Percentiles rank a stretch among this genome's conserved stretches.
Conservation (phyloP, 2,888 invertebrate genomes). For the Nymphalis c-album region DNA sequence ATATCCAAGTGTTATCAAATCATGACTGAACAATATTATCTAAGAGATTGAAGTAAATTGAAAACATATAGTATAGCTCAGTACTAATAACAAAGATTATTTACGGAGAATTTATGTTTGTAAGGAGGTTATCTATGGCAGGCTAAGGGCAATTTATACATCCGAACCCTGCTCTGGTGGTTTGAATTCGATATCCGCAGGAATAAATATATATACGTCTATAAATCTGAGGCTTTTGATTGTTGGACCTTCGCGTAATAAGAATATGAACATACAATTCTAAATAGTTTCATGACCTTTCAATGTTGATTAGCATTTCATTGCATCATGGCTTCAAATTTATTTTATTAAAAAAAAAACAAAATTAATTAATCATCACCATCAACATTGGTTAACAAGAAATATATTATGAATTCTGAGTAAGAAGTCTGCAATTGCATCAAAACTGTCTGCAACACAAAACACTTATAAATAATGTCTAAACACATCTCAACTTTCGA, state of each 20-base stretch:
- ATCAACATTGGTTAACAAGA: too few species aligned
- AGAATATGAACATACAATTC: neutral
- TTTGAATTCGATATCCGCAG: slow-evolving; percentile 38
- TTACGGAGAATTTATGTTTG: slow-evolving; percentile 46
- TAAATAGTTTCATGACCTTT: too few species aligned
- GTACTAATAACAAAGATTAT: slow-evolving; percentile 44
- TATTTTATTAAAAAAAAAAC: too few species aligned
- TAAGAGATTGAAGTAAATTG: neutral
- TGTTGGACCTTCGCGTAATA: slow-evolving; percentile 2
- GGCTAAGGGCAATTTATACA: slow-evolving; percentile 44
- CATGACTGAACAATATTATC: neutral
- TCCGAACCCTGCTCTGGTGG: slow-evolving; percentile 43
- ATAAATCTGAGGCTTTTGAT: slow-evolving; percentile 27
- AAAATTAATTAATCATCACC: too few species aligned
- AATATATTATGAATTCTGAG: too few species aligned
- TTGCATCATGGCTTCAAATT: too few species aligned
- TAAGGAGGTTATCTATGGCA: slow-evolving; percentile 45
- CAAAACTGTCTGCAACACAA: neutral
- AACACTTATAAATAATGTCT: slow-evolving; percentile 8
- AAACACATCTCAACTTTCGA: slow-evolving; percentile 2
- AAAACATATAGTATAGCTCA: neutral
- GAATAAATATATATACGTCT: slow-evolving; percentile 34
- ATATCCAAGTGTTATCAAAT: too few species aligned
- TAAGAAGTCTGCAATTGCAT: too few species aligned
- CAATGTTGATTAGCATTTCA: too few species aligned